phyloP scores from a whole-genome alignment of 1,140 invertebrate genomes.

The Musca vetustissima region DNA sequence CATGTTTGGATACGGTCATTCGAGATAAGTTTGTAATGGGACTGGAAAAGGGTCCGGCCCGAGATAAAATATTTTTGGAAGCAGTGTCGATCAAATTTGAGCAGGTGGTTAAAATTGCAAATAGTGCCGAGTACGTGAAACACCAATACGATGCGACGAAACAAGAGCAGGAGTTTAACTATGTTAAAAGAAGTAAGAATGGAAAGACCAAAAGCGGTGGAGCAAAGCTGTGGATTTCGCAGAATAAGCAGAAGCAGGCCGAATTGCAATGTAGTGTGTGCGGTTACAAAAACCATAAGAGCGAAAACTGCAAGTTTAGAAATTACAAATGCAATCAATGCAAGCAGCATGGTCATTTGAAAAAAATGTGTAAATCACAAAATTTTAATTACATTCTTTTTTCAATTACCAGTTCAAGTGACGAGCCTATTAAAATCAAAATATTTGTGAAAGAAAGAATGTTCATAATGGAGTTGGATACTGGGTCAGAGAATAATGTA shows the following conservation, averaged over 20 bases:
- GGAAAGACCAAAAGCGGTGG: neutral
- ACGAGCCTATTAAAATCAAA: constrained; percentile 6
- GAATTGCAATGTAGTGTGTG: constrained; percentile 33
- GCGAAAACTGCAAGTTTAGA: constrained; percentile 27
- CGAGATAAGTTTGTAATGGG: constrained; percentile 47
- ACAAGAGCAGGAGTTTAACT: neutral
- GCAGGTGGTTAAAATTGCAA: constrained; percentile 37
- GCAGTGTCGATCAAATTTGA: constrained; percentile 52
- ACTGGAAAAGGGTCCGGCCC: constrained; percentile 40
- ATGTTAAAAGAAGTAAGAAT: neutral
- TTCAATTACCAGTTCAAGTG: neutral
- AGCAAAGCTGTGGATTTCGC: neutral
- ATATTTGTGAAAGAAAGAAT: neutral
- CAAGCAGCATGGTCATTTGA: constrained; percentile 31
- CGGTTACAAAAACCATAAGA: constrained; percentile 28
- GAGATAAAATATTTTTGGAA: constrained; percentile 51
- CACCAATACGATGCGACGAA: constrained; percentile 22
- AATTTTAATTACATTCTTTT: constrained; percentile 5
- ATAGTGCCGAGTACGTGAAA: constrained; percentile 32
- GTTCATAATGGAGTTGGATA: constrained; percentile 7
- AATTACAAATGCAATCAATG: constrained; percentile 31
- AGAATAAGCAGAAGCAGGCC: neutral
- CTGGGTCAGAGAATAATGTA: constrained; percentile 7
- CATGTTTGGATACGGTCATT: constrained; percentile 33
- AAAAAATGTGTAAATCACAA: constrained; percentile 26